These are phyloP conservation scores for Scolopax mira DNA, from an alignment of 2,113 vertebrate genomes.

Conservation along the genomic window DNA sequence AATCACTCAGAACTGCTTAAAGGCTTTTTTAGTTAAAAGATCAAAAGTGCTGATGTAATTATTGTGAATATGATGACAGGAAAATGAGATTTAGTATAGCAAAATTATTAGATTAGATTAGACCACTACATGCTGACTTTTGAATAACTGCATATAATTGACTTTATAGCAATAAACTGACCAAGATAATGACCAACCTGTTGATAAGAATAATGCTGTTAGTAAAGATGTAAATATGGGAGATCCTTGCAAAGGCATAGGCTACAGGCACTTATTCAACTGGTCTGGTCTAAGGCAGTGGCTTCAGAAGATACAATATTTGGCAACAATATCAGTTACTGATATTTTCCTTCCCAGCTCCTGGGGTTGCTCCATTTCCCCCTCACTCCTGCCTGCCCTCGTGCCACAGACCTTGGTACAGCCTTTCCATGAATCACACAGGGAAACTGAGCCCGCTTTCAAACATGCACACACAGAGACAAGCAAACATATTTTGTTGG, in stretches of 20 bases:
- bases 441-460: neutral
- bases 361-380: neutral
- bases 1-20: neutral
- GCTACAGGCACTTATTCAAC: neutral
- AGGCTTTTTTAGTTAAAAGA: neutral
- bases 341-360: neutral
- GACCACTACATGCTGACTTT: neutral
- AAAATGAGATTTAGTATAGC: neutral
- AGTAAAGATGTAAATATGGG: neutral
- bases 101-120: neutral
- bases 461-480: neutral
- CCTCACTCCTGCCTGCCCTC: neutral
- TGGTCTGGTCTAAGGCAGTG: neutral
- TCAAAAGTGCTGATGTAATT: neutral
- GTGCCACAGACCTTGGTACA: neutral
- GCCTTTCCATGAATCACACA: neutral
- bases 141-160: neutral
- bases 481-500: neutral
- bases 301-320: neutral
- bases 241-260: neutral
- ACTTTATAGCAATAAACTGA: neutral
- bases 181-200: neutral
- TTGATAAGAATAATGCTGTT: neutral
- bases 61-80: neutral
- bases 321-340: neutral